A percentile compares a stretch with the other conserved stretches of the same genome.
These are phyloP conservation scores for Apis dorsata DNA, from an alignment of 1,140 invertebrate genomes.

Conservation along the genomic window DNA sequence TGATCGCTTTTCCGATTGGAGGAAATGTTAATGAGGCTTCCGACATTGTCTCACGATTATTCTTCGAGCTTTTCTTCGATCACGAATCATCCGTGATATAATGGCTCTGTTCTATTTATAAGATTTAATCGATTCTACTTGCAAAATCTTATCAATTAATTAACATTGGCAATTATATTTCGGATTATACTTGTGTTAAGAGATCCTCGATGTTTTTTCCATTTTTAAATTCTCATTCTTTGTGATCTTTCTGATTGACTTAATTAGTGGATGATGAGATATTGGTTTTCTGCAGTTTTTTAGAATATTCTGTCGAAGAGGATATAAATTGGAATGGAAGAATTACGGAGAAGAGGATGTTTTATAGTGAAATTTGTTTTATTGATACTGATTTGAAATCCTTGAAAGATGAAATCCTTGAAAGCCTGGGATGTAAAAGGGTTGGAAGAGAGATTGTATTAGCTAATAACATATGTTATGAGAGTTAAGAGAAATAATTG, in stretches of 20 bases:
- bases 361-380: constrained; percentile 4
- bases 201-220: background rate
- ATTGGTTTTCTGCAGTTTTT: background rate
- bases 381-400: background rate
- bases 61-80: background rate
- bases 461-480: background rate
- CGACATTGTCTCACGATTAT: background rate
- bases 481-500: background rate
- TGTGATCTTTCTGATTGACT: background rate
- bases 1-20: constrained; percentile 24
- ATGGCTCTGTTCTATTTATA: background rate
- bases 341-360: background rate
- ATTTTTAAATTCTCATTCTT: background rate
- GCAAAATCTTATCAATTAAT: constrained; percentile 5
- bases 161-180: background rate
- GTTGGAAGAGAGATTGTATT: background rate
- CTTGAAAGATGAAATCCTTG: background rate
- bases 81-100: background rate
- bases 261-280: background rate
- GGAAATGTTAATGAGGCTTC: constrained; percentile 23
- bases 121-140: background rate
- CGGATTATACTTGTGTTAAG: background rate
- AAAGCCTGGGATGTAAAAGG: background rate
- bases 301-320: background rate
- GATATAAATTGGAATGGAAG: background rate